Percentiles rank a stretch among this genome's conserved stretches.
Evolutionary conservation across 1,140 invertebrate genomes (phyloP).

Genomic region (Bombus affinis): DNA sequence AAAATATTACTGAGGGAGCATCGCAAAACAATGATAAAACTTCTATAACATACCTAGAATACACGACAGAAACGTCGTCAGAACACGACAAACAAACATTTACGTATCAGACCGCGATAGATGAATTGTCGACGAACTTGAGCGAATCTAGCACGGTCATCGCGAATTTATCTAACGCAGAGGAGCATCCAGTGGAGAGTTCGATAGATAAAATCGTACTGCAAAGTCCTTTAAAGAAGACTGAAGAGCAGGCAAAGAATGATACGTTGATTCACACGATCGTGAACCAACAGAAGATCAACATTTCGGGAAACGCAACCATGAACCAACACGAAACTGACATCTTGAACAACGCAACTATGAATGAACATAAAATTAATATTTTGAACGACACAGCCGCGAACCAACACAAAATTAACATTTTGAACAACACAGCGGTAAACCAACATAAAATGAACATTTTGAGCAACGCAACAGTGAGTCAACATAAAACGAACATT

Average conservation of each 20-base stretch:
- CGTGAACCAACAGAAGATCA: background rate
- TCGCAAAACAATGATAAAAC: background rate
- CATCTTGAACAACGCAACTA: too few relatives aligned
- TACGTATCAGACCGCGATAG: background rate
- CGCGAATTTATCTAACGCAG: too few relatives aligned
- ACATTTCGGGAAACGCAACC: background rate
- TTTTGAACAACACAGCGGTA: too few relatives aligned
- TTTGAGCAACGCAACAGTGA: rapidly evolving
- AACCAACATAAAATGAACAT: too few relatives aligned
- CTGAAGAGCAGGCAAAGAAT: background rate
- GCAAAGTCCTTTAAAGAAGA: too few relatives aligned
- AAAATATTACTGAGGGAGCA: background rate
- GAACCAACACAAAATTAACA: too few relatives aligned
- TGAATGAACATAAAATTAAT: too few relatives aligned
- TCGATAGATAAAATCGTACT: background rate
- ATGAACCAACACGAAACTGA: too few relatives aligned
- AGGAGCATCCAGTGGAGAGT: background rate
- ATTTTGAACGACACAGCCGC: too few relatives aligned
- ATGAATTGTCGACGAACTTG: background rate
- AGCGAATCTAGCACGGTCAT: background rate
- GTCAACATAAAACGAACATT: rapidly evolving
- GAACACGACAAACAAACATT: background rate
- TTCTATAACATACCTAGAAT: rapidly evolving
- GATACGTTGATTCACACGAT: background rate
- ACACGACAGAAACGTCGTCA: too few relatives aligned